Base-by-base conservation (phyloP, 2,888 invertebrate genomes). In the Lacanobia oleracea region DNA sequence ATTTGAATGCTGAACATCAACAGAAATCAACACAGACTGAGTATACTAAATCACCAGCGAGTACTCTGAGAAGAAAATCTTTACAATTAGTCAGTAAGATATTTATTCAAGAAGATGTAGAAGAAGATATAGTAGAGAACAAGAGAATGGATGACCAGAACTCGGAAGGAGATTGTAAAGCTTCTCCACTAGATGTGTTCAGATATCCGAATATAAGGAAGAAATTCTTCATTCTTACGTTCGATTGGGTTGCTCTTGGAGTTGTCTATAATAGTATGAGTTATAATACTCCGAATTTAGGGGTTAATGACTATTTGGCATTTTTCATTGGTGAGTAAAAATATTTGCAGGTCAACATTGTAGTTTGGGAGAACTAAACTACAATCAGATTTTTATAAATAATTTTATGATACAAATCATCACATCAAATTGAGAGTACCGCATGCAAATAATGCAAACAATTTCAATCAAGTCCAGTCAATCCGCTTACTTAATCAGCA, bases 231-330 rank as follows among this genome's bases (percentile, higher is more conserved):
- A 95, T 97, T 65, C 91, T 97, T 37, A 97, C 97, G 0, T 97
- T 97, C 82, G 97, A 97, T 85, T 97, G 97, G 97, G 96, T 97
- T 9, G 96, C 97, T 51, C 94, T 97, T 69, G 97, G 97, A n/a
- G 97, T 97, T 1, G 97, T 97, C 4, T 97, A 97, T 89, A 97
- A 97, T 86, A 97, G 97, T 69, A 92, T 97, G 63, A 97, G 97
- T 83, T 97, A 97, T 86, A 97, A 97, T 88, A 96, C 97, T 21
- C 96, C 97, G 43, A 97, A 97, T 91, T 94, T 97, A 65, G 97
- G 97, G 12, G 97, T 97, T 54, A 97, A 97, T 83, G 97, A 97
- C 90, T 97, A 97, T 87, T 94, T 97, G 86, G 97, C 97, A 23
- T 97, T 97, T 89, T 97, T 97, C 84, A 97, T 97, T 75, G 97